These are phyloP conservation scores for Cygnus olor DNA, from an alignment of 2,797 vertebrate species.

Conservation along the genomic window DNA sequence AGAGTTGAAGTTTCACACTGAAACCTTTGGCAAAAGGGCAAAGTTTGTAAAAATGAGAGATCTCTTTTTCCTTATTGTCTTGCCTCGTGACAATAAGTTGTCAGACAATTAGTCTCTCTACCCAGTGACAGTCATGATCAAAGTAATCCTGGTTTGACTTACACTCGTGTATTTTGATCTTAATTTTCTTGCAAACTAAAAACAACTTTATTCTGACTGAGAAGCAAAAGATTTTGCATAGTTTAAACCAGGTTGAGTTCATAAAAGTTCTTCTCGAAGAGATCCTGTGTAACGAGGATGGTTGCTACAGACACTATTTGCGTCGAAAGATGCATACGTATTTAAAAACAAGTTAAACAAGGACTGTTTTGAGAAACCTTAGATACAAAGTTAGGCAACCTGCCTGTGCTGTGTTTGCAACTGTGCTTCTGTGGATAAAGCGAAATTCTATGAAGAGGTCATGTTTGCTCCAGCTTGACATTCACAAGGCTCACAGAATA, in stretches of 20 bases:
- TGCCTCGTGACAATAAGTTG: neutral
- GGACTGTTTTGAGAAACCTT: neutral
- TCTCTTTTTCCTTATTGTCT: neutral
- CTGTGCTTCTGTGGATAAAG: neutral
- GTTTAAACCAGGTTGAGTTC: neutral
- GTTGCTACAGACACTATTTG: neutral
- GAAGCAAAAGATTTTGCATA: neutral
- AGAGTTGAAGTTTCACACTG: neutral
- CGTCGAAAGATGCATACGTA: neutral
- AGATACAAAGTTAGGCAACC: neutral
- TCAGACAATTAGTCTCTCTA: neutral
- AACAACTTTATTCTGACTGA: neutral
- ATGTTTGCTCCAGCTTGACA: neutral
- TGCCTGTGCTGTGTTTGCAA: neutral
- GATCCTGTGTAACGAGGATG: neutral
- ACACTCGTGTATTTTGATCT: neutral
- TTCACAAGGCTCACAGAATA: neutral
- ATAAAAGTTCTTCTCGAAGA: neutral
- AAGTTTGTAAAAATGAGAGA: neutral
- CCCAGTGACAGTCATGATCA: neutral
- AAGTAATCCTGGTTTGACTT: neutral
- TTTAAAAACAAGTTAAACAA: neutral
- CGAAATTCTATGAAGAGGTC: neutral
- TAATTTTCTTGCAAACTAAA: neutral
- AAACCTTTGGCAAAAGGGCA: neutral